phyloP scores from a whole-genome alignment of 2,113 vertebrate genomes.

The Fulmarus glacialis region DNA sequence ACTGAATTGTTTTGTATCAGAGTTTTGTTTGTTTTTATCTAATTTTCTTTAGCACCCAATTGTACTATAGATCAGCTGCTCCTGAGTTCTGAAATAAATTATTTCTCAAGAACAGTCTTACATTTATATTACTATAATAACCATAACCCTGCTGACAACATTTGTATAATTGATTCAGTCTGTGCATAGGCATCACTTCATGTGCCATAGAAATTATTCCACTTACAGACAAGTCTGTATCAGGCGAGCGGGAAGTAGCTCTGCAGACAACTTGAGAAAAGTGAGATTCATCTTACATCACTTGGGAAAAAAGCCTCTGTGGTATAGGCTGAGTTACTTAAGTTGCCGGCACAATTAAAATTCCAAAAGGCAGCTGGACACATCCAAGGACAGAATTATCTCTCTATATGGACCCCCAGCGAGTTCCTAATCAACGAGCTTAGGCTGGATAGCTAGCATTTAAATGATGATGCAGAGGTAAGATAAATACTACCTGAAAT shows the following conservation, averaged over 20 bases:
- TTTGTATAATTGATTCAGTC: background rate
- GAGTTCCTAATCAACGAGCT: background rate
- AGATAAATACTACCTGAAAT: background rate
- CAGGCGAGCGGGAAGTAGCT: fast-evolving
- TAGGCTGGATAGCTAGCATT: background rate
- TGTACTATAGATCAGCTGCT: background rate
- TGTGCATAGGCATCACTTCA: background rate
- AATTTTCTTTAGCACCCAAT: background rate
- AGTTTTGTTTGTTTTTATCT: background rate
- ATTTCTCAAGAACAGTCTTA: background rate
- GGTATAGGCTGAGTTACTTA: background rate
- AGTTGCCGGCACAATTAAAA: background rate
- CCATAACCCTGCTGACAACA: background rate
- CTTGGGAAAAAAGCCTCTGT: background rate
- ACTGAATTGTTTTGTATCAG: background rate
- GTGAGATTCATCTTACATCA: background rate
- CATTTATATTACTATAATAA: background rate
- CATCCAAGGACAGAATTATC: background rate
- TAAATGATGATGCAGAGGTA: background rate
- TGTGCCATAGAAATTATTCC: fast-evolving
- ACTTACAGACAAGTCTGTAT: background rate
- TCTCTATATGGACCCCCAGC: background rate
- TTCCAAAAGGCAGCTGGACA: background rate
- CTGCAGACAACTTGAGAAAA: background rate
- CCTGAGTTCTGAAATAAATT: background rate